phyloP scores from a whole-genome alignment of 1,140 invertebrate species.

The Caenorhabditis remanei region DNA sequence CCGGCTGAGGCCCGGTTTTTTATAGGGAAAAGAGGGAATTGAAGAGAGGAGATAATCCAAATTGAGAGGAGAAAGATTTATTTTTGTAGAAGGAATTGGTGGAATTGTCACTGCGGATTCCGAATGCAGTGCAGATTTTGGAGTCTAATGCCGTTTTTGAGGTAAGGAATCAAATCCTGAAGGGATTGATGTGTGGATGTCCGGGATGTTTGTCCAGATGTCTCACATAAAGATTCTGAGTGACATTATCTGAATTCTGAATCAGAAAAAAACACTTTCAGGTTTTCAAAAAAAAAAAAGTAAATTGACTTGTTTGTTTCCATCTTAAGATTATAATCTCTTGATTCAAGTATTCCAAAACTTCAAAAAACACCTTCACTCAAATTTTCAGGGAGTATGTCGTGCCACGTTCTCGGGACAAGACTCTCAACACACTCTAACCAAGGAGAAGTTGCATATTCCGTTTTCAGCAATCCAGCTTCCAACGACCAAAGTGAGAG shows the following conservation, averaged over 20 bases:
- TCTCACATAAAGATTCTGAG: too few relatives aligned
- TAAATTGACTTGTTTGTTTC: conserved; percentile 4
- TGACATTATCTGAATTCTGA: too few relatives aligned
- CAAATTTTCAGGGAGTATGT: conserved; percentile 40
- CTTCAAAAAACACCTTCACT: neutral
- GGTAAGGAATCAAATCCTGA: neutral
- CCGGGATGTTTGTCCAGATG: too few relatives aligned
- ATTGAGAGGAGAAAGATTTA: neutral
- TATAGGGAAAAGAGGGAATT: neutral
- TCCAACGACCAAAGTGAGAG: conserved; percentile 36
- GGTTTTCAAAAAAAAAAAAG: neutral
- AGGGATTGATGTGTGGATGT: neutral
- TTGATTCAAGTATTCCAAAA: neutral
- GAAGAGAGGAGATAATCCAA: conserved; percentile 2
- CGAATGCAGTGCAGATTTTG: conserved; percentile 53
- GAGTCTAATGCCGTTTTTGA: conserved; percentile 51
- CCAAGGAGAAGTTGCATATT: conserved; percentile 47
- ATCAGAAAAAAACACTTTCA: too few relatives aligned
- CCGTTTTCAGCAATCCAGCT: conserved; percentile 42
- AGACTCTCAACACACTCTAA: conserved; percentile 55
- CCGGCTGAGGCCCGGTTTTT: conserved; percentile 13
- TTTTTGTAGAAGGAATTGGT: conserved; percentile 50
- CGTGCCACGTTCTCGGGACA: conserved; percentile 52
- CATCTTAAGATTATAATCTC: neutral
- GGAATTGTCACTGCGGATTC: conserved; percentile 53